A percentile compares a stretch with the other conserved stretches of the same genome.
These are phyloP conservation scores for Drosophila tripunctata DNA, from an alignment of 2,888 invertebrate species.

Conservation along the genomic window DNA sequence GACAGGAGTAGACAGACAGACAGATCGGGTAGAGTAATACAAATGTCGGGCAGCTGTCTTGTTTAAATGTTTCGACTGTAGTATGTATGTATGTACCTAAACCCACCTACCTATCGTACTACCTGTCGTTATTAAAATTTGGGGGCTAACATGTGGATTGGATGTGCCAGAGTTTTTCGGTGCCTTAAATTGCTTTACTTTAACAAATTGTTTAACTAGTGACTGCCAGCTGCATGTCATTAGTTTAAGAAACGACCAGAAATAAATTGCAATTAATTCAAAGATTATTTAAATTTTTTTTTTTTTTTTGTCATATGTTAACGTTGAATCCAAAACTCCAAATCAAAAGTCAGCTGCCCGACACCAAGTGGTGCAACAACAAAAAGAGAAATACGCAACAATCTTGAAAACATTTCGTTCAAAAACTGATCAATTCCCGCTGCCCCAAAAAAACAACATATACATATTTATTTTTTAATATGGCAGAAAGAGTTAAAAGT, in stretches of 20 bases:
- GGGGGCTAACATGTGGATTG: slow-evolving; percentile 17
- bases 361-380: slow-evolving; percentile 29
- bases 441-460: slow-evolving; percentile 2
- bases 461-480: slow-evolving; percentile 23
- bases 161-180: slow-evolving; percentile 49
- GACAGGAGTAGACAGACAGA: no score
- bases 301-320: slow-evolving; percentile 19
- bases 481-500: slow-evolving; percentile 6
- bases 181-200: slow-evolving; percentile 68
- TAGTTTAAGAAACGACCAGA: slow-evolving; percentile 31
- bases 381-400: slow-evolving; percentile 42
- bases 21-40: no score
- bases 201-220: slow-evolving; percentile 26
- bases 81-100: slow-evolving; percentile 35
- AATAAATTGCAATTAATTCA: no score
- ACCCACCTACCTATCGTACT: no score
- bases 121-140: slow-evolving; percentile 12
- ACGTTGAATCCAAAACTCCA: slow-evolving; percentile 4
- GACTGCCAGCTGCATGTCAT: slow-evolving; percentile 33
- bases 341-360: slow-evolving; percentile 25
- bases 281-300: slow-evolving; percentile 3
- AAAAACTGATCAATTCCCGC: slow-evolving; percentile 28
- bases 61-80: slow-evolving; percentile 17
- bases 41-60: slow-evolving; percentile 20
- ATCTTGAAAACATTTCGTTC: slow-evolving; percentile 41